Conservation (phyloP, 2,888 invertebrate genomes). For the Conchocele bisecta region DNA sequence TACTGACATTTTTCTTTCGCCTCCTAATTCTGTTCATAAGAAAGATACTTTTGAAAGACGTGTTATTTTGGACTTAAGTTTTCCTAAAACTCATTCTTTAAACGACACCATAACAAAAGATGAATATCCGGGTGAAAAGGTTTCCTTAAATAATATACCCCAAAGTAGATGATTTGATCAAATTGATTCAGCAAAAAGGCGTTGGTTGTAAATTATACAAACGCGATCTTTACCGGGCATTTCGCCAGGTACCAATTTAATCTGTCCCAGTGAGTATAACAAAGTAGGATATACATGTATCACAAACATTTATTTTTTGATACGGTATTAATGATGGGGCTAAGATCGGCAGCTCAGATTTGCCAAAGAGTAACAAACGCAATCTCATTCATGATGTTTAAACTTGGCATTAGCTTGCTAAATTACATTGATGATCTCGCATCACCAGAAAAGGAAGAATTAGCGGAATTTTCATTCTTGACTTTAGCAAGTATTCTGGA, state of each 20-base stretch:
- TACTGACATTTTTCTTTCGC: neutral
- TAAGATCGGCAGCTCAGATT: neutral
- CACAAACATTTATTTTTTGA: neutral
- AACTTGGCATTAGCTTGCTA: neutral
- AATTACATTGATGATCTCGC: constrained; percentile 23
- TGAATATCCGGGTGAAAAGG: neutral
- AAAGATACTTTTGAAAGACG: neutral
- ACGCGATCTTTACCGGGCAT: neutral
- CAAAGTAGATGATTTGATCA: neutral
- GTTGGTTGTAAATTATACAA: neutral
- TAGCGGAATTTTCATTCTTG: neutral
- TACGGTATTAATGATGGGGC: neutral
- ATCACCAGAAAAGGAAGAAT: neutral
- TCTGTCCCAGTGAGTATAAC: neutral
- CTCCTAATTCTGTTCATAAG: neutral
- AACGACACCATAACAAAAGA: neutral
- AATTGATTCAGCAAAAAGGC: neutral
- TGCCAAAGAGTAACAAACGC: neutral
- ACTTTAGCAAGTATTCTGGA: neutral
- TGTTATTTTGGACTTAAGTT: neutral
- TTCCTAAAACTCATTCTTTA: neutral
- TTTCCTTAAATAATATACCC: neutral
- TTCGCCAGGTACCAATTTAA: neutral
- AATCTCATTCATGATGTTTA: neutral
- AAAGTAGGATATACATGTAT: neutral